Evolutionary conservation across 1,140 invertebrate species (phyloP).

Genomic region (Vollenhovia emeryi): DNA sequence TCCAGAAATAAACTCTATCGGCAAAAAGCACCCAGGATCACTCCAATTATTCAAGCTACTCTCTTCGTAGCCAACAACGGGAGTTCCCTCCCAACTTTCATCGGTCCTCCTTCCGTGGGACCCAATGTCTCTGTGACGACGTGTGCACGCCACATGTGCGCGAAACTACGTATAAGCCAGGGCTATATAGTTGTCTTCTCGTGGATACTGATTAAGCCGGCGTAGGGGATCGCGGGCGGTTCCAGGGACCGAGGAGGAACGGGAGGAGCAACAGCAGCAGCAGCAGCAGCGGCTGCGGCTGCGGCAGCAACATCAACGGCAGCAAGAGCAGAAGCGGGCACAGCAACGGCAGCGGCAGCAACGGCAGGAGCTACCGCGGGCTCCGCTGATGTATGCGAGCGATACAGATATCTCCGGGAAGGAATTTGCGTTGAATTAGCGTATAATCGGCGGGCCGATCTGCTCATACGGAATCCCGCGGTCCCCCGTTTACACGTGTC

Average conservation of each 20-base stretch:
- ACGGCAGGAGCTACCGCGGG: constrained; percentile 71
- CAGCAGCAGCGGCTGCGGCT: constrained; percentile 30
- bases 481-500: constrained; percentile 83
- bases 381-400: constrained; percentile 80
- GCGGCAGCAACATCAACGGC: not conserved
- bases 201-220: constrained; percentile 74
- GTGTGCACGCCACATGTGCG: constrained; percentile 56
- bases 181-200: constrained; percentile 74
- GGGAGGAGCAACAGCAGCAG: not conserved
- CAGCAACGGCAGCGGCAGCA: constrained; percentile 54
- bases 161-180: constrained; percentile 67
- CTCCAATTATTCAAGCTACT: not conserved
- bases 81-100: not conserved
- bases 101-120: constrained; percentile 43
- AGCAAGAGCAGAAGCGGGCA: constrained; percentile 2
- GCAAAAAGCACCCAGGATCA: not conserved
- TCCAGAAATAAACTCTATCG: not conserved
- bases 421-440: constrained; percentile 85
- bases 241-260: constrained; percentile 2
- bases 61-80: not conserved
- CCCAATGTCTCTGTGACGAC: constrained; percentile 29
- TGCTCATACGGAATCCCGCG: constrained; percentile 83
- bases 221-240: constrained; percentile 33
- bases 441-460: constrained; percentile 84
- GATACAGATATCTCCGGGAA: constrained; percentile 84